Percentiles rank a stretch among this genome's conserved stretches.
Conservation (phyloP, 2,888 invertebrate species). For the Phasia obesa region DNA sequence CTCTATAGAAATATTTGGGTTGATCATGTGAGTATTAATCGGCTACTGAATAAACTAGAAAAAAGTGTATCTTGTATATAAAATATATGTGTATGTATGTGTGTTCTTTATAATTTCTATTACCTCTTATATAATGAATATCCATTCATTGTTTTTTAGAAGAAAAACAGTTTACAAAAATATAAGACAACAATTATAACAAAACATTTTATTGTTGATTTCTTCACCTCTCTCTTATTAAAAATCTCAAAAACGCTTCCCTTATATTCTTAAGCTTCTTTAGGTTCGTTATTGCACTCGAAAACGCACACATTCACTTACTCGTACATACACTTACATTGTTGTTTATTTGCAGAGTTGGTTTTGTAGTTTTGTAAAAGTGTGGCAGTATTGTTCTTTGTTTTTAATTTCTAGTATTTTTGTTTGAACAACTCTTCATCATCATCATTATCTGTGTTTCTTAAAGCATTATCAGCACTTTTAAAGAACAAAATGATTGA, state of each 20-base stretch:
- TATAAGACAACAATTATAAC: background rate
- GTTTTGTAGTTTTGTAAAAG: constrained; percentile 40
- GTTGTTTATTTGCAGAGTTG: constrained; percentile 34
- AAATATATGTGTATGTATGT: too few species aligned
- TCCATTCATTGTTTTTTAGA: too few species aligned
- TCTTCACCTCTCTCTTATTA: constrained; percentile 6
- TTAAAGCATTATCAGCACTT: background rate
- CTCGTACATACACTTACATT: background rate
- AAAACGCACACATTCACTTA: background rate
- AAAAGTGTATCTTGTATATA: too few species aligned
- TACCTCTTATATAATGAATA: background rate
- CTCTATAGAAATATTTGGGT: too few species aligned
- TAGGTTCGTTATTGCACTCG: constrained; percentile 10
- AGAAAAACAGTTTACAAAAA: background rate
- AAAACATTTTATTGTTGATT: background rate
- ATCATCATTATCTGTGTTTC: constrained; percentile 18
- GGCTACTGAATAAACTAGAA: too few species aligned
- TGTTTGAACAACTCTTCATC: constrained; percentile 38
- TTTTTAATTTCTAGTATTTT: constrained; percentile 10
- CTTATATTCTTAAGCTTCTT: constrained; percentile 53
- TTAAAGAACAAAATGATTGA: background rate
- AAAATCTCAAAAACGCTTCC: background rate
- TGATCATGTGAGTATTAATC: too few species aligned
- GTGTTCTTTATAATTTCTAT: too few species aligned
- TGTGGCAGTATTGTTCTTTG: constrained; percentile 28